phyloP scores from a whole-genome alignment of 1,140 invertebrate species.

The Pseudoatta argentina region DNA sequence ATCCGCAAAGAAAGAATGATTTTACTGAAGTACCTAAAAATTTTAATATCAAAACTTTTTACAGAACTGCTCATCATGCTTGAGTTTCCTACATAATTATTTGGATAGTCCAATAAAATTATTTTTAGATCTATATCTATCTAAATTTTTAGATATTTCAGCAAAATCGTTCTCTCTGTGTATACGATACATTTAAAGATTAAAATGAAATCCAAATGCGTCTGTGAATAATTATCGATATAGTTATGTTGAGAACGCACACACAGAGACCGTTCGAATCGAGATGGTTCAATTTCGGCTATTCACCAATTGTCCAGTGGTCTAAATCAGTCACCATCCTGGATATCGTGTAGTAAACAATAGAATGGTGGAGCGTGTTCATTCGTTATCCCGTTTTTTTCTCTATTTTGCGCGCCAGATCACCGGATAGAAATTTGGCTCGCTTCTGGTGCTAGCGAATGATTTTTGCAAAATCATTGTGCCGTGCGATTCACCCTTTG shows the following conservation, averaged over 20 bases:
- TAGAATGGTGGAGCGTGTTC: conserved; percentile 12
- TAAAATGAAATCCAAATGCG: not conserved
- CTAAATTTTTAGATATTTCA: too few relatives aligned
- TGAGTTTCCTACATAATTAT: too few relatives aligned
- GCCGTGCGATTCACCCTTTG: conserved; percentile 39
- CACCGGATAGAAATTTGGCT: conserved; percentile 48
- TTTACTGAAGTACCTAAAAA: too few relatives aligned
- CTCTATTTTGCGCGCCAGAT: conserved; percentile 38
- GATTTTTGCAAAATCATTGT: conserved; percentile 60
- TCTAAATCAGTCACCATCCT: conserved; percentile 7
- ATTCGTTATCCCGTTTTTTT: conserved; percentile 50
- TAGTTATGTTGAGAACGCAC: not conserved
- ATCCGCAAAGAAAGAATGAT: too few relatives aligned
- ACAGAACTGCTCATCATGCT: too few relatives aligned
- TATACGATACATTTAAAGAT: not conserved
- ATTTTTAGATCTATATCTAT: too few relatives aligned
- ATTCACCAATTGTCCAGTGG: conserved; percentile 27
- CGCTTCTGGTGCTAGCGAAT: conserved; percentile 19
- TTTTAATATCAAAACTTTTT: too few relatives aligned
- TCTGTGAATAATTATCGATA: not conserved
- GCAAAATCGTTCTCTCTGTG: too few relatives aligned
- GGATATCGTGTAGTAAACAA: conserved; percentile 19
- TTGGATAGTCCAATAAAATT: too few relatives aligned
- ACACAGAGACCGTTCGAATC: not conserved
- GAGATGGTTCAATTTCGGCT: conserved; percentile 34